Percentiles rank a stretch among this genome's conserved stretches.
Evolutionary conservation across 2,888 invertebrate species (phyloP).

Genomic region (Andrena bucephala): DNA sequence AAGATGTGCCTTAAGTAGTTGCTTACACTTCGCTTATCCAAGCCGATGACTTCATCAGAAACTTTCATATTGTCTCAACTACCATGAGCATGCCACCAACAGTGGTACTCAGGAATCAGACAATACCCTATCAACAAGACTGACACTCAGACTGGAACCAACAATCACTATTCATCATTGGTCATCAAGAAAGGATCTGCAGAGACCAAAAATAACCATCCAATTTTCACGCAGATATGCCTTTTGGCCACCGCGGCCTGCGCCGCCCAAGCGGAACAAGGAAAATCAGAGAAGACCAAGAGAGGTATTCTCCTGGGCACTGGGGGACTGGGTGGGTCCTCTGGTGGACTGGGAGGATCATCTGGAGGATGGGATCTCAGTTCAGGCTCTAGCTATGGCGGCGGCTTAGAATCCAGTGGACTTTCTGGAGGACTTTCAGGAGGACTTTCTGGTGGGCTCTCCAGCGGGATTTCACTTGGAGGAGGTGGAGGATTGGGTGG

Average conservation of each 20-base stretch:
- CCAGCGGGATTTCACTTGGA: conserved; percentile 9
- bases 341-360: conserved; percentile 15
- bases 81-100: too few relatives aligned
- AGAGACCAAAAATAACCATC: neutral
- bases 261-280: conserved; percentile 47
- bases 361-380: conserved; percentile 11
- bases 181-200: neutral
- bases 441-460: conserved; percentile 19
- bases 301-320: conserved; percentile 67
- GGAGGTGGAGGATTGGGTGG: conserved; percentile 4
- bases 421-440: conserved; percentile 1
- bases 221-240: conserved; percentile 57
- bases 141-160: too few relatives aligned
- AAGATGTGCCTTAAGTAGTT: too few relatives aligned
- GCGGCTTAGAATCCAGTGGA: conserved; percentile 4
- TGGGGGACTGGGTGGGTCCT: conserved; percentile 18
- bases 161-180: neutral
- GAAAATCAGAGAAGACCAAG: conserved; percentile 74
- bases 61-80: too few relatives aligned
- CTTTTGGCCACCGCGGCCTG: conserved; percentile 70
- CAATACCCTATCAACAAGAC: too few relatives aligned
- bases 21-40: too few relatives aligned
- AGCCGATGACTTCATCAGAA: too few relatives aligned
- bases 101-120: too few relatives aligned
- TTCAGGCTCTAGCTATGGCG: neutral